Base-by-base conservation (phyloP, 2,113 vertebrate genomes). In the Speoplatyrhinus poulsoni region DNA sequence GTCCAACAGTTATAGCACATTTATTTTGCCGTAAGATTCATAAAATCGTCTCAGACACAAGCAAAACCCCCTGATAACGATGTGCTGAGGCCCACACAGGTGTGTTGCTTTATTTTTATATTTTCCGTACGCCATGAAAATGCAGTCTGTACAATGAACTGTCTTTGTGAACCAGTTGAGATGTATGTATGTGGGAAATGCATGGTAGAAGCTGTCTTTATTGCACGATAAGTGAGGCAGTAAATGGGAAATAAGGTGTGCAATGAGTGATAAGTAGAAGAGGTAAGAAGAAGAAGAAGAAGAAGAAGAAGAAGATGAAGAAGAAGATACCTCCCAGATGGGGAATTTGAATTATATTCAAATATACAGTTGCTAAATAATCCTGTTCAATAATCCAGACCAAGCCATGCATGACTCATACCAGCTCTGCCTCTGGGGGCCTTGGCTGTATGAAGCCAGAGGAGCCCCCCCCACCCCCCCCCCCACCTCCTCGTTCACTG, bases 291-390 rank as follows among this genome's bases (percentile, higher is more conserved):
- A 17, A 56, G 19, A 48, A 67, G 48, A 26, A 16, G 52, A 46
- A 67, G 9, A 32, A 65, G 13, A 33, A 67, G 41, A 65, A 19
- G 32, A 32, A 60, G 1, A 75, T 41, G 46, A 59, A 54, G 69
- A 63, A 52, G 41, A 72, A 54, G 19, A 61, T 69, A 55, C 15
- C 12, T 6, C 9, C 8, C n/a, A 17, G 67, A 59, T 61, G 46
- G 17, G n/a, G 6, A 49, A 62, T 41, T 12, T 53, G 62, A 15
- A 32, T 54, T 68, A 47, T 61, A 17, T 46, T 26, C 10, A 10
- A 73, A 77, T 67, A 77, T 26, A 67, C 69, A 81, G 86, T 81
- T 82, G 88, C 87, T 91, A 92, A 93, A 93, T 91, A 76, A 92
- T 85, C 80, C 79, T 80, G 77, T n/a, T n/a, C n/a, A n/a, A n/a